Conservation (phyloP, 2,888 invertebrate genomes). For the Pegoplata infirma region DNA sequence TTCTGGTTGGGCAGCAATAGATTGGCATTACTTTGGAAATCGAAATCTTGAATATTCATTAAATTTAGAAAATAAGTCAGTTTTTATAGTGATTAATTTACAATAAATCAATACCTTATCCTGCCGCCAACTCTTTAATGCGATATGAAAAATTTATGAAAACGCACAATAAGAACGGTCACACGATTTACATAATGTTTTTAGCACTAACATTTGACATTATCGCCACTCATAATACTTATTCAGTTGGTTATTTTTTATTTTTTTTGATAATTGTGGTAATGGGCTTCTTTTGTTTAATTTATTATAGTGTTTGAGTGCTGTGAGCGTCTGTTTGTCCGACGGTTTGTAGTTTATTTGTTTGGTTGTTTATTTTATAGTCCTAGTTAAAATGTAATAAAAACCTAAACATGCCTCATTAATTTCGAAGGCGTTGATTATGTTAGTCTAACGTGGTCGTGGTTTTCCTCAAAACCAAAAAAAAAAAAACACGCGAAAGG, state of each 20-base stretch:
- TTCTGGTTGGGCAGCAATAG: too few relatives aligned
- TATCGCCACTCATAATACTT: slow-evolving; percentile 62
- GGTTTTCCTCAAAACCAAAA: too few relatives aligned
- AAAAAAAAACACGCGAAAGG: slow-evolving; percentile 44
- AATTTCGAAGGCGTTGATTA: slow-evolving; percentile 73
- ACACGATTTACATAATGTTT: slow-evolving; percentile 76
- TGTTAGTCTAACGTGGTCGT: slow-evolving; percentile 42
- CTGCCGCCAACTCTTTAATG: neutral
- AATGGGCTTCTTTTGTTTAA: slow-evolving; percentile 53
- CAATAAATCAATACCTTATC: neutral
- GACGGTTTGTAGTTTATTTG: slow-evolving; percentile 35
- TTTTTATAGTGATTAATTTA: slow-evolving; percentile 7
- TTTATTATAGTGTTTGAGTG: slow-evolving; percentile 33
- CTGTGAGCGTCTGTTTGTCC: slow-evolving; percentile 12
- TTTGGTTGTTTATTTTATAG: slow-evolving; percentile 66
- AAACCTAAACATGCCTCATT: slow-evolving; percentile 78
- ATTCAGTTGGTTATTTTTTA: slow-evolving; percentile 25
- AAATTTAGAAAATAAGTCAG: too few relatives aligned
- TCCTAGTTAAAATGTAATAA: slow-evolving; percentile 78
- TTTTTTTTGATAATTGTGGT: slow-evolving; percentile 55
- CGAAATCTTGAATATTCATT: too few relatives aligned
- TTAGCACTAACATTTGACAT: slow-evolving; percentile 73
- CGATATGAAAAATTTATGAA: neutral
- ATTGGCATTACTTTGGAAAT: too few relatives aligned
- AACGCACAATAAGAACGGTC: neutral